These are phyloP conservation scores for Dolichallabes microphthalmus DNA, from an alignment of 2,113 vertebrate species.

Conservation along the genomic window DNA sequence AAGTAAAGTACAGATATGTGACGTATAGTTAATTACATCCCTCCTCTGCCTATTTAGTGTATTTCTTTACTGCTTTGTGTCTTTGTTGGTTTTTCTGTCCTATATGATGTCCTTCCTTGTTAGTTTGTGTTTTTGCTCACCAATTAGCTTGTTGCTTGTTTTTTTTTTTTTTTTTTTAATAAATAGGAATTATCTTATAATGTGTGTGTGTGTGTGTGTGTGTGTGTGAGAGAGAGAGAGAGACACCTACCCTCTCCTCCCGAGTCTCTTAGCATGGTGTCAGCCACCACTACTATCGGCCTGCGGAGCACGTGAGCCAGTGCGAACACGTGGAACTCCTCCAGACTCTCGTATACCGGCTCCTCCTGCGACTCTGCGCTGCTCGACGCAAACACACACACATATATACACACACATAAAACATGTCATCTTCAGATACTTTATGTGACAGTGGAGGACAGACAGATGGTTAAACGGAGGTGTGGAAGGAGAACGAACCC, in stretches of 20 bases:
- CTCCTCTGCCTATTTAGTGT: too few species aligned
- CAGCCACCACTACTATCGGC: conserved; percentile 93
- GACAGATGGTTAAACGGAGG: not conserved
- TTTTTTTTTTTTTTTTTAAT: not conserved
- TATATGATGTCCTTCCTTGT: too few species aligned
- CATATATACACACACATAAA: not conserved
- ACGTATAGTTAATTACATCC: too few species aligned
- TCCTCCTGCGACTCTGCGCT: conserved; percentile 88
- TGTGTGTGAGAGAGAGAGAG: not conserved
- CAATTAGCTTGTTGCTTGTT: not conserved
- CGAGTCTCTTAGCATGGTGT: conserved; percentile 96
- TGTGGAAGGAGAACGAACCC: conserved; percentile 69
- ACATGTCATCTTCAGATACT: not conserved
- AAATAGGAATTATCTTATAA: not conserved
- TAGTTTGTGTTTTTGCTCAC: too few species aligned
- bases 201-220: not conserved
- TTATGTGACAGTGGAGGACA: not conserved
- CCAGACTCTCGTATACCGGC: conserved; percentile 94
- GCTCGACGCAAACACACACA: conserved; percentile 21
- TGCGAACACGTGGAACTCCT: conserved; percentile 96
- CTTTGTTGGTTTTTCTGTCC: too few species aligned
- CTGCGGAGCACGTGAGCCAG: conserved; percentile 89
- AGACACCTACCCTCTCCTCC: conserved; percentile 85
- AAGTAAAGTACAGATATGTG: too few species aligned
- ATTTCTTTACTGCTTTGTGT: too few species aligned